Evolutionary conservation across 2,888 invertebrate species (phyloP).

Genomic region (Agelastica alni): DNA sequence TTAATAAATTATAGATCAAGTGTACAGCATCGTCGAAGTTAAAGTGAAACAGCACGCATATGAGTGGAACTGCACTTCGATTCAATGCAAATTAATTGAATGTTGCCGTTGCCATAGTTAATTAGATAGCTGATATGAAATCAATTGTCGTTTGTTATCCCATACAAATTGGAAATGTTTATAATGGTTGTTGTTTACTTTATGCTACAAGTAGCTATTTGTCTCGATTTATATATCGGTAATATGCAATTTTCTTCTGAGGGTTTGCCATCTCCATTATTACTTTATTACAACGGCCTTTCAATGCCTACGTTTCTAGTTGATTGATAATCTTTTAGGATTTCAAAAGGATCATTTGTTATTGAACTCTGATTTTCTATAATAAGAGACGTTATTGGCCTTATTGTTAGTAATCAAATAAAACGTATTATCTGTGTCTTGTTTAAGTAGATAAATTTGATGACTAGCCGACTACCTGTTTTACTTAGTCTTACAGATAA

Average conservation of each 20-base stretch:
- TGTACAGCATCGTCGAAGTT: too few species aligned
- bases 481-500: too few species aligned
- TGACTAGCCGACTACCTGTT: too few species aligned
- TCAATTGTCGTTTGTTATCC: conserved; percentile 50
- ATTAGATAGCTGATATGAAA: conserved; percentile 51
- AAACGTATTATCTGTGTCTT: background rate
- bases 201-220: conserved; percentile 28
- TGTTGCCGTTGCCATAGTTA: conserved; percentile 47
- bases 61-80: conserved; percentile 32
- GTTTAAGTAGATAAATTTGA: too few species aligned
- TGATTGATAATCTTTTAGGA: conserved; percentile 8
- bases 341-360: background rate
- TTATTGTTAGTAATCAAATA: background rate
- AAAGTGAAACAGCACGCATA: conserved; percentile 12
- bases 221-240: conserved; percentile 21
- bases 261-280: conserved; percentile 21
- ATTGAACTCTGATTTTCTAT: conserved; percentile 1
- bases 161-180: conserved; percentile 45
- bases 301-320: conserved; percentile 2
- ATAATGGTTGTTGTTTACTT: conserved; percentile 29
- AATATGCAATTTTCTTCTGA: conserved; percentile 25
- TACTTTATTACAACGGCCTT: conserved; percentile 21
- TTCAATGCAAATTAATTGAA: conserved; percentile 55
- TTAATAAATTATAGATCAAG: too few species aligned
- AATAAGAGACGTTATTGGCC: conserved; percentile 1